Evolutionary conservation across 2,113 vertebrate genomes (phyloP), one percentile per base, ranked within the genome.

Genomic region (Arenaria interpres): DNA sequence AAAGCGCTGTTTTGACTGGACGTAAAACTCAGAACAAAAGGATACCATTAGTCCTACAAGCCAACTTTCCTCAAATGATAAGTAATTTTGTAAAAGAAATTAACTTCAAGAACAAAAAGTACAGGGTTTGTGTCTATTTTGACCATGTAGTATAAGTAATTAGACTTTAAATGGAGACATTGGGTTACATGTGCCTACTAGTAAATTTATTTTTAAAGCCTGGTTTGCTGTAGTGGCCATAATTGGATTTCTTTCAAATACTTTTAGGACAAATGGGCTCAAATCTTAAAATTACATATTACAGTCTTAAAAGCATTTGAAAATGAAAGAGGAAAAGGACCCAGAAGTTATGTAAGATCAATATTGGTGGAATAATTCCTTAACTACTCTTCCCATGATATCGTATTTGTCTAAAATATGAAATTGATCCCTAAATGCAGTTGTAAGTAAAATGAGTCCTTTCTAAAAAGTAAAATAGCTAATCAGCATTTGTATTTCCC

Each of bases 231-330:
- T 51, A 32, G 23, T 76, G 39, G 27, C 33, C 48, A 37, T 85
- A 92, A 94, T 85, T 82, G 48, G 35, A 87, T 91, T 96, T 89
- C 30, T 78, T 93, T 75, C 39, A 75, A 94, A 87, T 83, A 77
- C 21, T 80, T 94, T 62, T 17, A 85, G 41, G 74, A 91, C 23
- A 79, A 62, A 83, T 2, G 2, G 16, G 28, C 41, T 72, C 37
- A 92, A 32, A 85, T 85, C 76, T 92, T 90, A 85, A 87, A 95
- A 93, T 92, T 80, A 82, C 35, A n/a, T 78, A 45, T 87, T 90
- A n/a, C 25, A 57, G 43, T 88, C 46, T 96, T 96, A 74, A 63
- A 95, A 96, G 77, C 57, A 96, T 90, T 90, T 77, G 21, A n/a
- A 92, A 89, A 75, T 57, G 78, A 75, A 72, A 90, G 54, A 89